Evolutionary conservation across 2,113 vertebrate genomes (phyloP).

Genomic region (Craseonycteris thonglongyai): DNA sequence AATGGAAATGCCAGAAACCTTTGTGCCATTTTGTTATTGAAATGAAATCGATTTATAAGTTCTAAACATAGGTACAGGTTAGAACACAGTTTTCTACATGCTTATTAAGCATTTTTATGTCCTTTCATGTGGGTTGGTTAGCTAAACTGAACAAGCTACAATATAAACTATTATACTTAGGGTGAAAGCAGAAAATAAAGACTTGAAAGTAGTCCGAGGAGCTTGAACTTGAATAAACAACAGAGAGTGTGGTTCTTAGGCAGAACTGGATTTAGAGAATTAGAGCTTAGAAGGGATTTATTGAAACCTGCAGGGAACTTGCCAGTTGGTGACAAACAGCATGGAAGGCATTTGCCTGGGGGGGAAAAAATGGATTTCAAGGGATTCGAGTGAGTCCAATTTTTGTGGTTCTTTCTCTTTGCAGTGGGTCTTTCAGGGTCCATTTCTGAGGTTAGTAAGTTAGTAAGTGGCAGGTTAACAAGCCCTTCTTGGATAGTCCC

Average conservation of each 20-base stretch:
- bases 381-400: slow-evolving; percentile 45
- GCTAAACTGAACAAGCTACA: neutral
- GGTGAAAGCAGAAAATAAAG: slow-evolving; percentile 4
- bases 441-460: slow-evolving; percentile 7
- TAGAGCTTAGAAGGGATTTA: neutral
- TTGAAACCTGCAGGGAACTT: neutral
- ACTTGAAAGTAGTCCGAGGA: neutral
- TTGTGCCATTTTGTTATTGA: neutral
- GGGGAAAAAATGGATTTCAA: slow-evolving; percentile 40
- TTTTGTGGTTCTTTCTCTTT: neutral
- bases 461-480: neutral
- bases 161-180: neutral
- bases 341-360: neutral
- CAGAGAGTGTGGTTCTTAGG: neutral
- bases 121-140: neutral
- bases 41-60: neutral
- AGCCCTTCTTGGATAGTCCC: neutral
- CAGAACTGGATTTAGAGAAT: neutral
- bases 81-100: neutral
- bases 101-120: neutral
- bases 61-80: neutral
- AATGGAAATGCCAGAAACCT: neutral
- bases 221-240: neutral
- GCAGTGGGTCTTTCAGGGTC: slow-evolving; percentile 2
- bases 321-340: neutral